A percentile compares a stretch with the other conserved stretches of the same genome.
These are phyloP conservation scores for Rhynchotus rufescens DNA, from an alignment of 2,797 vertebrate species.

Conservation along the genomic window DNA sequence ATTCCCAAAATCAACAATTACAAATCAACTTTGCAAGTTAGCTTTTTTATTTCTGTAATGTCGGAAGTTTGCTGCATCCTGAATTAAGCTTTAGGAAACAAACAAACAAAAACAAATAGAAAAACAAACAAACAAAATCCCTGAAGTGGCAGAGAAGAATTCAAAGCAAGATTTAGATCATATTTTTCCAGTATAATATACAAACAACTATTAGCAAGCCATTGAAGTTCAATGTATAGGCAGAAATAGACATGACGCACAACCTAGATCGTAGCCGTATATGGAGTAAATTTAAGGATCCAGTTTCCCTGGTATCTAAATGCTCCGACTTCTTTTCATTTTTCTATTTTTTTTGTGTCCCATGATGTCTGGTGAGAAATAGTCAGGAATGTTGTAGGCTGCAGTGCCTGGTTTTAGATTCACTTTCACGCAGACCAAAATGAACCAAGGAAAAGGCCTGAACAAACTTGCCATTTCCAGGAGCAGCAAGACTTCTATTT, in stretches of 20 bases:
- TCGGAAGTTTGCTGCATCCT: neutral
- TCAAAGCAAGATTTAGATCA: neutral
- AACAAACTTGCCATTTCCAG: slow-evolving; percentile 5
- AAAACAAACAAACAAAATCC: neutral
- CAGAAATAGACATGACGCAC: neutral
- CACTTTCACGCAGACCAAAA: slow-evolving; percentile 15
- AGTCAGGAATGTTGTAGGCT: neutral
- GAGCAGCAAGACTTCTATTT: neutral
- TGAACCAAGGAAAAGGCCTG: neutral
- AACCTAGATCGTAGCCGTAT: neutral
- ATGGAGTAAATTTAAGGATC: neutral
- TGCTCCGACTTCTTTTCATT: neutral
- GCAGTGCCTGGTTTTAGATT: neutral
- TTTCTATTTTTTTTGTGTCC: neutral
- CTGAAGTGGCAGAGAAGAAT: neutral
- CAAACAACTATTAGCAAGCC: neutral
- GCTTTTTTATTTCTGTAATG: neutral
- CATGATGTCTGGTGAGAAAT: neutral
- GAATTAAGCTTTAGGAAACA: neutral
- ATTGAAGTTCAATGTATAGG: neutral
- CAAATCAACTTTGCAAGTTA: neutral
- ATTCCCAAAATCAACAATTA: neutral
- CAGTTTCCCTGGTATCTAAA: neutral
- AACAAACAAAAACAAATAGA: neutral
- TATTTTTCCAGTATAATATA: neutral